Evolutionary conservation across 2,113 vertebrate species (phyloP), one percentile per base, ranked within the genome.

Genomic region (Brienomyrus brachyistius): DNA sequence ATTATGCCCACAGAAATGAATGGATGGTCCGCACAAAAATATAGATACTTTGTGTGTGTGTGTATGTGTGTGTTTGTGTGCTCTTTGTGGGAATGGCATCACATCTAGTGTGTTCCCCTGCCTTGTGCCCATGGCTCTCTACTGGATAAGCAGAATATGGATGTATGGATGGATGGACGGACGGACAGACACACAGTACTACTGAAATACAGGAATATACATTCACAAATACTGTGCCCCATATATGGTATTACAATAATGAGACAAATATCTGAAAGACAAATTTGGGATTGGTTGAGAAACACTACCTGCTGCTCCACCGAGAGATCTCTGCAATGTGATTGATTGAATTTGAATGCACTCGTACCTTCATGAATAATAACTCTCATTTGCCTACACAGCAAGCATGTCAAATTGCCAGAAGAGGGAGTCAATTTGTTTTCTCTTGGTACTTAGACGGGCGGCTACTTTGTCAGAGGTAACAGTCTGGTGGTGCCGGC

Each of bases 361-460:
- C 47, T 88, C 15, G n/a, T 50, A 74, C 66, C 66, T 82, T 47
- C 31, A 82, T 83, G 43, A 88, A 88, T 90, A 88, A 90, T 88
- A 83, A 84, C 59, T 27, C 59, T 89, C 74, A 86, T 90, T 92
- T 89, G 74, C 43, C 90, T 83, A 77, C 88, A 90, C 88, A 88
- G 90, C 62, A 91, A 90, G 59, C 52, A 35, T 88, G 86, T 91
- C 91, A 91, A 89, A 90, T 89, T 91, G 88, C 88, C 43, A 62
- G 45, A 82, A 40, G 77, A 86, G 77, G 80, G 83, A 70, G 51
- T 51, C 7, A 13, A 40, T 82, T 91, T 90, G 86, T 90, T 91
- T 88, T 86, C 35, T 45, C 51, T 40, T 23, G 4, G 8, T 66
- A 89, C 87, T 89, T 40, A 83, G 43, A 80, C 15, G 86, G 52